Conservation (phyloP, 1,140 invertebrate species). For the Babylonia areolata region DNA sequence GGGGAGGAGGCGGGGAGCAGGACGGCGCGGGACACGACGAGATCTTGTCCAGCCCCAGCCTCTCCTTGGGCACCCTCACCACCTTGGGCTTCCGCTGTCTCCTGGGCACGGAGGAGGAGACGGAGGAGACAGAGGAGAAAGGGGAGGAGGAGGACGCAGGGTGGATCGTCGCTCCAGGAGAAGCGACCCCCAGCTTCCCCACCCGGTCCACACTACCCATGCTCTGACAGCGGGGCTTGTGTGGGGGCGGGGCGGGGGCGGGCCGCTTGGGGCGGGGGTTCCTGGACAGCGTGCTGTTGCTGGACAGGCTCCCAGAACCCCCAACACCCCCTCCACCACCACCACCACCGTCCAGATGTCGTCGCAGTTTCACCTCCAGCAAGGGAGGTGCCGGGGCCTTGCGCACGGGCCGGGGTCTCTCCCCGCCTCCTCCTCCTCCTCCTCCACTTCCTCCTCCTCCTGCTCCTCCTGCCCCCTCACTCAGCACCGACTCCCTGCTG, state of each 20-base stretch:
- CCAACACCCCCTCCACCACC: too few species aligned
- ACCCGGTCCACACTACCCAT: slow-evolving; percentile 28
- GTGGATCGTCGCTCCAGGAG: not conserved
- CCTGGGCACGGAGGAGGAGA: not conserved
- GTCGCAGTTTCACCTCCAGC: not conserved
- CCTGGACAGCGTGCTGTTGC: slow-evolving; percentile 13
- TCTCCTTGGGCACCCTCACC: slow-evolving; percentile 35
- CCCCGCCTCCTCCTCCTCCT: not conserved
- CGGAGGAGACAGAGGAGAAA: too few species aligned
- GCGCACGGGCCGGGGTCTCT: slow-evolving; percentile 7
- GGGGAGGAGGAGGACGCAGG: not conserved
- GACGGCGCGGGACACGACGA: slow-evolving; percentile 19
- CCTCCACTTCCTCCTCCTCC: not conserved
- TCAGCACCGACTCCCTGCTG: slow-evolving; percentile 18
- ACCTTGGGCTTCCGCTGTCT: slow-evolving; percentile 30
- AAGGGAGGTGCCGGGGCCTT: slow-evolving; percentile 15
- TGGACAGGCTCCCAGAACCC: not conserved
- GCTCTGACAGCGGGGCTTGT: not conserved
- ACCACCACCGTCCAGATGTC: too few species aligned
- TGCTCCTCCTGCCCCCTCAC: too few species aligned
- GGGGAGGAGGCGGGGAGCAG: not conserved
- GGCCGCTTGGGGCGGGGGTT: slow-evolving; percentile 28
- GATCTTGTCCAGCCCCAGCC: slow-evolving; percentile 35
- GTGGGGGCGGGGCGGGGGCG: slow-evolving; percentile 25
- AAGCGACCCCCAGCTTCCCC: not conserved